Evolutionary conservation across 1,140 invertebrate species (phyloP).

Genomic region (Homarus americanus): DNA sequence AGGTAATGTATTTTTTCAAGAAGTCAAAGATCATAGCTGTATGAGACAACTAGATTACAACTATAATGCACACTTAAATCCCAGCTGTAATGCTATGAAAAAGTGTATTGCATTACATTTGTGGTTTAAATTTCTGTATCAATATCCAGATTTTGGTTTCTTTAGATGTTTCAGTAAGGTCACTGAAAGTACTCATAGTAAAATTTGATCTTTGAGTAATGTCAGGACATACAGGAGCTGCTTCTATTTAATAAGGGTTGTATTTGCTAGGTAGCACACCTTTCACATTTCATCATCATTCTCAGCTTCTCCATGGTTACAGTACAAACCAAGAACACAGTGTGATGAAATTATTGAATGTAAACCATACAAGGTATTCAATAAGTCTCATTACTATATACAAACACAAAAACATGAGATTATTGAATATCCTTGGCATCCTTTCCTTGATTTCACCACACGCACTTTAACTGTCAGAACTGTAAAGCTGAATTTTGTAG

Average conservation of each 20-base stretch:
- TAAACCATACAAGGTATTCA: slow-evolving; percentile 10
- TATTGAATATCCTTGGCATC: slow-evolving; percentile 15
- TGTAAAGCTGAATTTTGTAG: slow-evolving; percentile 66
- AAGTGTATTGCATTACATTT: background rate
- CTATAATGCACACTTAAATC: background rate
- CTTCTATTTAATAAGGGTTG: slow-evolving; percentile 40
- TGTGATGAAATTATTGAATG: slow-evolving; percentile 47
- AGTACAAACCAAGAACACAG: slow-evolving; percentile 71
- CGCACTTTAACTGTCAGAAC: slow-evolving; percentile 60
- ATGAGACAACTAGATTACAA: background rate
- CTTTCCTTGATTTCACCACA: slow-evolving; percentile 54
- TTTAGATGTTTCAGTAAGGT: background rate
- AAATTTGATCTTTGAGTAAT: background rate
- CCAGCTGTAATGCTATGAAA: background rate
- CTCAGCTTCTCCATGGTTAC: slow-evolving; percentile 70
- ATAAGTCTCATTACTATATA: slow-evolving; percentile 11
- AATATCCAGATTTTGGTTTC: background rate
- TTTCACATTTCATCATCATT: slow-evolving; percentile 61
- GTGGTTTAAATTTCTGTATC: background rate
- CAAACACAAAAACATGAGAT: slow-evolving; percentile 46
- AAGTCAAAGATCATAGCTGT: background rate
- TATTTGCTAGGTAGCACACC: slow-evolving; percentile 57
- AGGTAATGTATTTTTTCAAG: background rate
- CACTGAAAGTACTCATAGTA: background rate
- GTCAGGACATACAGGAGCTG: slow-evolving; percentile 12